Evolutionary conservation across 2,113 vertebrate genomes (phyloP).

Genomic region (Hepsetus odoe): DNA sequence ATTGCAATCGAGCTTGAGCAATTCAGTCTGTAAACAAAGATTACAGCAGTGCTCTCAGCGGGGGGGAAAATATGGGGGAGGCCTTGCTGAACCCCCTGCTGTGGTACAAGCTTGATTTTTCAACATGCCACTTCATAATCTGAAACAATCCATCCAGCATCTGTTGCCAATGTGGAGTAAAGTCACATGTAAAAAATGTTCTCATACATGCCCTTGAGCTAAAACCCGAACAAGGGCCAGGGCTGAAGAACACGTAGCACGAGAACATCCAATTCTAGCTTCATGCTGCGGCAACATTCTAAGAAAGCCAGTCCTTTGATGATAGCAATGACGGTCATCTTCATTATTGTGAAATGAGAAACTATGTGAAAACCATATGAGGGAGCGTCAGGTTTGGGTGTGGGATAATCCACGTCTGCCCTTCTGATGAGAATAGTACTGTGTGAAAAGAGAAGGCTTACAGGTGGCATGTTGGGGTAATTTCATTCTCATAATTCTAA

Average conservation of each 20-base stretch:
- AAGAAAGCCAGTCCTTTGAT: neutral
- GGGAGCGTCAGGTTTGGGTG: slow-evolving; percentile 8
- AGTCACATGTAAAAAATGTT: slow-evolving; percentile 28
- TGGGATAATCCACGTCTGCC: neutral
- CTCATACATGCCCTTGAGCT: slow-evolving; percentile 1
- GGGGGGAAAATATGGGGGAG: neutral
- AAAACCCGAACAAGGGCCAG: neutral
- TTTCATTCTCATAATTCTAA: neutral
- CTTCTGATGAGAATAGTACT: neutral
- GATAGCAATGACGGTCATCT: neutral
- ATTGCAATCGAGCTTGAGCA: neutral
- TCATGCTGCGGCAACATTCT: neutral
- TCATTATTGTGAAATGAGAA: neutral
- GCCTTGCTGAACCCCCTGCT: neutral
- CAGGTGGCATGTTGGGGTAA: neutral
- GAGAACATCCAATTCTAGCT: neutral
- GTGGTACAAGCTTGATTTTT: neutral
- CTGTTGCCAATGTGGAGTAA: slow-evolving; percentile 15
- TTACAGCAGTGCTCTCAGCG: slow-evolving; percentile 5
- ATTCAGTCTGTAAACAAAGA: slow-evolving; percentile 1
- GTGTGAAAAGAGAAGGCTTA: slow-evolving; percentile 5
- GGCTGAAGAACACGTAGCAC: neutral
- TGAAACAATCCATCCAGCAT: slow-evolving; percentile 21
- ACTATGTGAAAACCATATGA: neutral
- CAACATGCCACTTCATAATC: slow-evolving; percentile 5